Conservation (phyloP, 1,140 invertebrate genomes). For the Drosophila persimilis region DNA sequence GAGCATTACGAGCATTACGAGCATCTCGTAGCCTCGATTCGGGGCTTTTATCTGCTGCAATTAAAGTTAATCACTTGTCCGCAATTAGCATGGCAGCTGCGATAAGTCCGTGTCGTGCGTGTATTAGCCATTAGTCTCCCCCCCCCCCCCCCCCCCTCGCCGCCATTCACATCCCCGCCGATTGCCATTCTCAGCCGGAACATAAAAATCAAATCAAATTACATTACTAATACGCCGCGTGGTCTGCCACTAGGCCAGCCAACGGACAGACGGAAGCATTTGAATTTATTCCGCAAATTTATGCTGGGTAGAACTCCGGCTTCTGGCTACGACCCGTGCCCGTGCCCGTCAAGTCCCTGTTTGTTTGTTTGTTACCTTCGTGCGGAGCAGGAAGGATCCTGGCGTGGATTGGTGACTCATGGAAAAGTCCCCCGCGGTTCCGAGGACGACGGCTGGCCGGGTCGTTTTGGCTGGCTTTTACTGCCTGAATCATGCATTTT, state of each 20-base stretch:
- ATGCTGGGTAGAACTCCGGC: conserved; percentile 25
- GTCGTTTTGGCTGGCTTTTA: conserved; percentile 51
- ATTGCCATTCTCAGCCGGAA: conserved; percentile 1
- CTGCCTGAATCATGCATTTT: conserved; percentile 74
- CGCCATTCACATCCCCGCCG: conserved; percentile 3
- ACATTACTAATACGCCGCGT: conserved; percentile 77
- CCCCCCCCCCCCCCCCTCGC: too few relatives aligned
- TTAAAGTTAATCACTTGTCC: conserved; percentile 75
- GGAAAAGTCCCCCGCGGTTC: conserved; percentile 16
- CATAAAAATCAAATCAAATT: conserved; percentile 80
- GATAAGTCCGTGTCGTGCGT: conserved; percentile 61
- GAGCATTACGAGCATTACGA: not conserved
- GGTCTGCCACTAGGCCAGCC: conserved; percentile 39
- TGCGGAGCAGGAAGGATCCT: conserved; percentile 16
- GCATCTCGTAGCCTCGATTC: not conserved
- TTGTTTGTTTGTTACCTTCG: conserved; percentile 49
- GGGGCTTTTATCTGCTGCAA: conserved; percentile 69
- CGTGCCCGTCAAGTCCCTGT: conserved; percentile 11
- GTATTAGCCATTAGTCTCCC: conserved; percentile 59
- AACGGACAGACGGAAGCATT: conserved; percentile 37
- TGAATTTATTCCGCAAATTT: conserved; percentile 74
- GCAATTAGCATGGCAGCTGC: conserved; percentile 75
- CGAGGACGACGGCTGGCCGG: conserved; percentile 30
- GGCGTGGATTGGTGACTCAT: conserved; percentile 53
- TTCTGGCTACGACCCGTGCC: not conserved